Base-by-base conservation (phyloP, 2,888 invertebrate genomes). In the Aspidapion aeneum region DNA sequence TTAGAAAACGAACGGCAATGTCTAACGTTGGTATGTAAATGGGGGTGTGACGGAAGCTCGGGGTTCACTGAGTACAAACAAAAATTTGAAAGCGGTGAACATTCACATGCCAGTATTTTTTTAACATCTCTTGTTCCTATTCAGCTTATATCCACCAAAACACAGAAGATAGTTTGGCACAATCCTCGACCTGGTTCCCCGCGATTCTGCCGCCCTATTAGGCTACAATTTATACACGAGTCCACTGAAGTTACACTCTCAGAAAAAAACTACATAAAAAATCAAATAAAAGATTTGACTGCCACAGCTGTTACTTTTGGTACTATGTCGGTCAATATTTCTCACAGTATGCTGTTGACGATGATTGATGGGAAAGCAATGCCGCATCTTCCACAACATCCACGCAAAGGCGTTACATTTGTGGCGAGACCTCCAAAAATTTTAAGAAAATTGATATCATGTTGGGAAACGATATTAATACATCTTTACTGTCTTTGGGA, bases 131-230 rank as follows among this genome's bases (percentile, higher is more conserved):
- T 73, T 60, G 70, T 71, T 18, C 66, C 69, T 61, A 21, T 71
- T 19, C 65, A 62, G 67, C 48, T 71, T 55, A 57, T 65, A 35
- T 64, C 58, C 56, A 55, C 52, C 19, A 60, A 60, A 19, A 64
- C 64, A 60, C n/a, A 67, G 49, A 70, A 67, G 63, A 50, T 70
- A 7, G 55, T 74, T 59, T 74, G 73, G 72, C 65, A 74, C 63
- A 75, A 74, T 61, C 72, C 73, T 35, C 66, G 65, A 9, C 72
- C 74, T 18, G 74, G 72, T 7, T 74, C 73, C 18, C 66, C 71
- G 2, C 55, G 73, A 58, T 74, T 64, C 62, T 75, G 73, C 61
- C 66, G 74, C 3, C 73, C 72, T n/a, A 73, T 75, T 18, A 59
- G 73, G 56, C 67, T 75, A 17, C 55, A 70, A 58, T 74, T 74